Base-by-base conservation (phyloP, 2,797 vertebrate species). In the Bucorvus abyssinicus region DNA sequence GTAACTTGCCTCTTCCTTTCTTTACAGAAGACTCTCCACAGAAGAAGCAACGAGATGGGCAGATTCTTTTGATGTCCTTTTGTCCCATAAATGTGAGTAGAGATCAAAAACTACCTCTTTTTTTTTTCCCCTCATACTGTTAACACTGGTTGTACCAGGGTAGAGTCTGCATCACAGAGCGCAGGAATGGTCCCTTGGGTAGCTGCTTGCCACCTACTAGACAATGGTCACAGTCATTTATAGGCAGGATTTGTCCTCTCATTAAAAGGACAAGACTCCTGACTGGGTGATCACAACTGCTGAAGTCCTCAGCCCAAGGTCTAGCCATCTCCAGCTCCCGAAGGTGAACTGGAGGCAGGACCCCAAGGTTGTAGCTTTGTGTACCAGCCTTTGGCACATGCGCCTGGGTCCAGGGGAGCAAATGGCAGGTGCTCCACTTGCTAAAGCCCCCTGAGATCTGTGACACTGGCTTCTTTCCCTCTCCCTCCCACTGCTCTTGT, bases 1-100 rank as follows among this genome's bases (percentile, higher is more conserved):
- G 21, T 82, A 86, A 67, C 55, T 93, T 96, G 17, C 53, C 65
- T 57, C n/a, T 84, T 96, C 80, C 84, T 97, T 82, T 97, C 77
- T 94, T 91, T 92, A 30, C 92, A 98, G 98, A 96, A 99, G 99
- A 96, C 96, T 99, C 55, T 99, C 99, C 36, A 99, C 98, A 47
- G 99, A 99, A 92, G 99, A 99, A 97, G 99, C 99, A 5, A 98
- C 98, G 29, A 98, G 98, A 97, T 99, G 99, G 99, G 98, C 99
- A 12, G 98, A 99, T 65, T 99, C 99, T 9, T 99, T 99, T 87
- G 99, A 99, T 91, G 96, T 98, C 44, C 99, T 99, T 87, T 98
- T 99, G 65, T 98, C 98, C 60, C 98, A 99, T 95, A 99, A 99
- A 97, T 98, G 99, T 99, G 98, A 99, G 99, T 98, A 96, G 69